These are phyloP conservation scores for Sinopyrophorus schimmeli DNA, from an alignment of 2,888 invertebrate genomes.

Conservation along the genomic window DNA sequence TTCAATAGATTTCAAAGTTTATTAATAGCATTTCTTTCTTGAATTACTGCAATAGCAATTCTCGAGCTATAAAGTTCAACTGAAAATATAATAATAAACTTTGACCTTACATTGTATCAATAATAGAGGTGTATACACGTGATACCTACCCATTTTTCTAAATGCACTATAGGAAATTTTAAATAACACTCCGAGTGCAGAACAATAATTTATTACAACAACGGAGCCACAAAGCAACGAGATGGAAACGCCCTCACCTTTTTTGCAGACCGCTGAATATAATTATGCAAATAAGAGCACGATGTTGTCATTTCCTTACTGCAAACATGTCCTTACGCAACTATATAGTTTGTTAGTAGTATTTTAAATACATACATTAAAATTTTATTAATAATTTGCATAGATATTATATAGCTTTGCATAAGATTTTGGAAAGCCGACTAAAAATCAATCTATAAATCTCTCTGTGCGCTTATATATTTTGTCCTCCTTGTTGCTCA, in stretches of 20 bases:
- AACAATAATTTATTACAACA: constrained; percentile 13
- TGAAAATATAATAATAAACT: constrained; percentile 7
- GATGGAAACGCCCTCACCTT: constrained; percentile 30
- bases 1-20: too few relatives aligned
- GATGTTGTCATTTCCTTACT: constrained; percentile 36
- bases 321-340: constrained; percentile 38
- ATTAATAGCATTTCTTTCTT: too few relatives aligned
- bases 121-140: neutral
- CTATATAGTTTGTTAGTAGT: constrained; percentile 27
- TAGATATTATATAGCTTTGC: constrained; percentile 14
- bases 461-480: too few relatives aligned
- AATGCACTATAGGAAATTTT: constrained; percentile 2
- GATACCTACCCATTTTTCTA: constrained; percentile 11
- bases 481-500: too few relatives aligned
- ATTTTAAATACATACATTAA: constrained; percentile 13
- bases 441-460: constrained; percentile 11
- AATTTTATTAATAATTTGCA: constrained; percentile 21
- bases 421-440: constrained; percentile 10
- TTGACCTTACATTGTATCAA: constrained; percentile 9
- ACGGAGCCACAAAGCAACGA: constrained; percentile 27
- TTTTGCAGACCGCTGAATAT: constrained; percentile 31
- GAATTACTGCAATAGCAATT: too few relatives aligned
- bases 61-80: constrained; percentile 6
- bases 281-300: constrained; percentile 39
- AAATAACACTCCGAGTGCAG: constrained; percentile 17